Evolutionary conservation across 2,888 invertebrate species (phyloP), one percentile per base, ranked within the genome.

Genomic region (Celastrina argiolus): DNA sequence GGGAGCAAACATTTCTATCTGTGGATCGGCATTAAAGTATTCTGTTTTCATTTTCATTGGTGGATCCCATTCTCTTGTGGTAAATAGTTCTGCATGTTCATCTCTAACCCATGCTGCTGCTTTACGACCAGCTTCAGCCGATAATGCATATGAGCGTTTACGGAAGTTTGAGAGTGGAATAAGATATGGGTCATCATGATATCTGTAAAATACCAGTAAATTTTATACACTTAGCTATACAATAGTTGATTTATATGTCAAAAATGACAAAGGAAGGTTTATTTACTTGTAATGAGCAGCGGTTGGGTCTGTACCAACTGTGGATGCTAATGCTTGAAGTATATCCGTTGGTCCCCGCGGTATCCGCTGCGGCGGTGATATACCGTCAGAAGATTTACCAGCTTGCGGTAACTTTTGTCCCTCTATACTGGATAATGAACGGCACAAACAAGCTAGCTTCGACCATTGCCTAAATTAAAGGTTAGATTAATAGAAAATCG

Each of bases 101-200:
- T 95, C 92, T 70, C 94, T 90, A 66, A 98, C 92, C 96, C 96
- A 98, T 67, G 94, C 93, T 0, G 98, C 98, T 10, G 97, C 95
- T 84, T 96, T 97, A 22, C 94, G 93, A 2, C 98, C 98, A 5
- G 97, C 93, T 82, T 98, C 97, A 72, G 96, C 95, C 0, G 97
- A 93, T 78, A 98, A 85, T 0, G 97, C 94, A 85, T 92, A 97
- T 0, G 93, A 87, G 70, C 97, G 90, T 82, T 96, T 72, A 81
- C 92, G 91, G 71, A 78, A 88, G 83, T 95, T 96, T 8, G 96
- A 96, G 68, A 91, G 83, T 0, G 98, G 98, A 72, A 95, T 95
- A 16, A 98, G 90, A 78, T 92, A 97, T 0, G 98, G 98, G 86
- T 98, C 98, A 92, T 98, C 98, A 76, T 97, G 96, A 81, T 94